These are phyloP conservation scores for Sprattus sprattus DNA, from an alignment of 2,113 vertebrate species.

Conservation along the genomic window DNA sequence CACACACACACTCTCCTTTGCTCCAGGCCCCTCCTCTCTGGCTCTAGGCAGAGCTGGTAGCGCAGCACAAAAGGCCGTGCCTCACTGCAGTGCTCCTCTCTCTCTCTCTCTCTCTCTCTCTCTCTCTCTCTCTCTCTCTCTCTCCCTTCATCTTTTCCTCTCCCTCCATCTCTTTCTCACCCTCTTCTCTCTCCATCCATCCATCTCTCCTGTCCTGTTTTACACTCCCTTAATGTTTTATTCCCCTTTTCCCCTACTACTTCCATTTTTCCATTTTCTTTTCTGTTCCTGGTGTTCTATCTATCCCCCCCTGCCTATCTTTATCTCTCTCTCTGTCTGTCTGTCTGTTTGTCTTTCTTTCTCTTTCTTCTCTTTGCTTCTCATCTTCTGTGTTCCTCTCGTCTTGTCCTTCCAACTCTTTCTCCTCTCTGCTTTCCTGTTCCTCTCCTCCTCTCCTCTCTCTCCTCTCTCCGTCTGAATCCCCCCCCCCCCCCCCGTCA, in stretches of 20 bases:
- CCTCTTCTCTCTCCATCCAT: constrained; percentile 14
- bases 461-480: neutral
- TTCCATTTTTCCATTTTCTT: neutral
- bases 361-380: constrained; percentile 28
- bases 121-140: constrained; percentile 46
- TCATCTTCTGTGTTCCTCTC: neutral
- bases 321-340: neutral
- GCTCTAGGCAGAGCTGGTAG: constrained; percentile 63
- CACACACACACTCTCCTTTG: constrained; percentile 38
- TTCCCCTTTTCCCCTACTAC: neutral
- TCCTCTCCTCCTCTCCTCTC: neutral
- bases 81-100: constrained; percentile 68
- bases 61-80: constrained; percentile 65
- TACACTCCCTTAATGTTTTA: neutral
- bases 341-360: neutral
- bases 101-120: constrained; percentile 48
- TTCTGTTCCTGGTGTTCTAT: neutral
- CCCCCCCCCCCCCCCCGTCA: neutral
- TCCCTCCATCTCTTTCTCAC: neutral
- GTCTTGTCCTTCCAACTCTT: too few relatives aligned
- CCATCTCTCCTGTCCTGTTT: neutral
- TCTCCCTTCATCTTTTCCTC: neutral
- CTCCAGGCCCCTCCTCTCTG: constrained; percentile 47
- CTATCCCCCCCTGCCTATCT: neutral
- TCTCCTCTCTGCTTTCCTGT: neutral